These are phyloP conservation scores for Cryptoprocta ferox DNA, from an alignment of 2,797 vertebrate species.

Conservation along the genomic window DNA sequence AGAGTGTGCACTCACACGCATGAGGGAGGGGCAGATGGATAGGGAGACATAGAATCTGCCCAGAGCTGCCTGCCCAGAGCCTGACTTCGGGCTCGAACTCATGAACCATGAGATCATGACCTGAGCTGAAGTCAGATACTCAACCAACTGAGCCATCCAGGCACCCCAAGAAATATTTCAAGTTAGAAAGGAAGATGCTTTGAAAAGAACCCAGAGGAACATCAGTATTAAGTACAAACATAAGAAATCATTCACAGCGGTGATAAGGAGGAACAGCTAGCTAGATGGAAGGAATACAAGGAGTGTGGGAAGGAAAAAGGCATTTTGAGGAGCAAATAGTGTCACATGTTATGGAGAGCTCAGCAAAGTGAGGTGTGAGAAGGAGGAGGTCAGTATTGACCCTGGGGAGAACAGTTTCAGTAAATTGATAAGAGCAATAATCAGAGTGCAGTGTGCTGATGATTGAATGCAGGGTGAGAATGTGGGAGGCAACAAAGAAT, in stretches of 20 bases:
- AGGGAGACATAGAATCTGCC: no score
- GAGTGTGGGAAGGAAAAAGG: not conserved
- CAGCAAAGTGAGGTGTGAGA: not conserved
- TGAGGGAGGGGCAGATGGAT: no score
- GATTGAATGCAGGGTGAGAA: not conserved
- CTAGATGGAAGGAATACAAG: not conserved
- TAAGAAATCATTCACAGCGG: not conserved
- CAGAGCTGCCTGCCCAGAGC: no score
- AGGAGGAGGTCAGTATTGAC: not conserved
- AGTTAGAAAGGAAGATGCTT: not conserved
- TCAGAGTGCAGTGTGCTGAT: not conserved
- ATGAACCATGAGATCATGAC: no score
- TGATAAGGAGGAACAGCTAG: not conserved
- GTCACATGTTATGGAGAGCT: not conserved
- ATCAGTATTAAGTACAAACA: not conserved
- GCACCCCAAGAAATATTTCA: not conserved
- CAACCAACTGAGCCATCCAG: no score
- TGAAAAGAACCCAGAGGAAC: not conserved
- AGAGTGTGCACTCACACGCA: no score
- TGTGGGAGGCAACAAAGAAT: not conserved
- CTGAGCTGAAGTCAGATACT: no score
- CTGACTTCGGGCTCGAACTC: no score
- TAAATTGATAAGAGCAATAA: not conserved
- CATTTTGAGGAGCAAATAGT: not conserved
- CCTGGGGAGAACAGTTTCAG: not conserved